Percentiles rank a stretch among this genome's conserved stretches.
phyloP scores from a whole-genome alignment of 2,797 vertebrate genomes.

The Fringilla coelebs region DNA sequence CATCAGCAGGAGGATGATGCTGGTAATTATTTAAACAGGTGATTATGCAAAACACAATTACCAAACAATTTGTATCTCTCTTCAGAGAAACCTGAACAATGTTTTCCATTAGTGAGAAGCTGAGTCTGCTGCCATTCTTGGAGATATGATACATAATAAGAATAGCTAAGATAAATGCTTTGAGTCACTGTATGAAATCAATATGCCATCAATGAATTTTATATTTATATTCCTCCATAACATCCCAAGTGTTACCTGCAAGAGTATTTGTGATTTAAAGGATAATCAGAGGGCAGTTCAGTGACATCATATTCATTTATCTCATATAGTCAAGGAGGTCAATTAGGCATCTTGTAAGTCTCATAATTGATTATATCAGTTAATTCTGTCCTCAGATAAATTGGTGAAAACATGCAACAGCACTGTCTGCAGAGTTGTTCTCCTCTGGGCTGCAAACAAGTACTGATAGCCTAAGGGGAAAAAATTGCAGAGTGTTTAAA shows the following conservation, averaged over 20 bases:
- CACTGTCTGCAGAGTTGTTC: neutral
- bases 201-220: constrained; percentile 27
- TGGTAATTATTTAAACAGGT: constrained; percentile 34
- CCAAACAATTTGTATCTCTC: constrained; percentile 16
- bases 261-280: neutral
- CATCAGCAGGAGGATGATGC: neutral
- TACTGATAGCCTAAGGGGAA: neutral
- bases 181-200: constrained; percentile 22
- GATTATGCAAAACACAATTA: constrained; percentile 39
- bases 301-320: neutral
- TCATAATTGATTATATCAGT: neutral
- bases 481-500: neutral
- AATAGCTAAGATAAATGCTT: neutral
- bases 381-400: neutral
- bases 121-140: neutral
- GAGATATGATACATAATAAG: neutral
- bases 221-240: neutral
- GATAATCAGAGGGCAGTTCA: neutral
- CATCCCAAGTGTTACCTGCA: neutral
- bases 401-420: neutral
- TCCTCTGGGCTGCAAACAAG: neutral
- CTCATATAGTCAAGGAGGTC: neutral
- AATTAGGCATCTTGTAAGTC: neutral
- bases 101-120: neutral
- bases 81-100: constrained; percentile 5